Evolutionary conservation across 2,113 vertebrate genomes (phyloP).

Genomic region (Mustela nigripes): DNA sequence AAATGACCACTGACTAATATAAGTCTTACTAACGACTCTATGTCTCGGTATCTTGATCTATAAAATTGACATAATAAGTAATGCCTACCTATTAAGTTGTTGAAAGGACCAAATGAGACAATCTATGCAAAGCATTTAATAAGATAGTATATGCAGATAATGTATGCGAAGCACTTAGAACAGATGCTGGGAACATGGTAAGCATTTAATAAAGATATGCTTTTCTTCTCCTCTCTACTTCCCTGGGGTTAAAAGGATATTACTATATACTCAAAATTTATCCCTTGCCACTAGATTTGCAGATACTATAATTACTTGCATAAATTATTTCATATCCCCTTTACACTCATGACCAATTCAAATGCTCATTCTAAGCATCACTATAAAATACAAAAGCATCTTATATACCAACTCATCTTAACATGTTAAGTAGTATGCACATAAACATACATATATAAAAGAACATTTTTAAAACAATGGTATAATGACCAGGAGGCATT

Average conservation of each 20-base stretch:
- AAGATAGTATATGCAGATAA: not conserved
- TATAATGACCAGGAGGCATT: not conserved
- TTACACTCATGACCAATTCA: not conserved
- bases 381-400: not conserved
- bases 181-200: not conserved
- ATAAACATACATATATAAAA: not conserved
- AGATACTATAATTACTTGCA: not conserved
- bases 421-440: not conserved
- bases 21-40: not conserved
- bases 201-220: not conserved
- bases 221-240: not conserved
- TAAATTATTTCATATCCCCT: not conserved
- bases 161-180: not conserved
- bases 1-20: not conserved
- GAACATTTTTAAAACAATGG: not conserved
- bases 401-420: not conserved
- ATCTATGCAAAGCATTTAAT: not conserved
- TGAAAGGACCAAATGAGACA: not conserved
- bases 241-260: not conserved
- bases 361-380: not conserved
- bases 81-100: not conserved
- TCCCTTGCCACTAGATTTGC: not conserved
- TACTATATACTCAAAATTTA: not conserved
- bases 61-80: not conserved
- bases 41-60: not conserved